Evolutionary conservation across 2,888 invertebrate genomes (phyloP).

Genomic region (Drepana falcataria): DNA sequence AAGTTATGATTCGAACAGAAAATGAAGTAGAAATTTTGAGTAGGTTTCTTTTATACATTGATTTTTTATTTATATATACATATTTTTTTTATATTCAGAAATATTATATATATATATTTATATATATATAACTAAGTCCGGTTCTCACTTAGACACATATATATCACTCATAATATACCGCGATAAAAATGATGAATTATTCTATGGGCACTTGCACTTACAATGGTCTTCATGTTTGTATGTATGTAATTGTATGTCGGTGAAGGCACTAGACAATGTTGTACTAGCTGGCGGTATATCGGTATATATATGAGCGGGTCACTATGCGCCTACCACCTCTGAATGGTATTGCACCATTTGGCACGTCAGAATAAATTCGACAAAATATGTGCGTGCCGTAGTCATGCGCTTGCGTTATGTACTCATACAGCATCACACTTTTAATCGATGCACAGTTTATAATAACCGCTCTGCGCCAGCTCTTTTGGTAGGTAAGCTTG

Average conservation of each 20-base stretch:
- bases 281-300: conserved; percentile 59
- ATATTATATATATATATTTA: too few species aligned
- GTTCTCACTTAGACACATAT: conserved; percentile 11
- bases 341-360: conserved; percentile 64
- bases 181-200: conserved; percentile 4
- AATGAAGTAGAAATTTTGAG: background rate
- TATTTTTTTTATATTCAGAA: too few species aligned
- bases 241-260: conserved; percentile 62
- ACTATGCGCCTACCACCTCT: conserved; percentile 63
- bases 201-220: conserved; percentile 59
- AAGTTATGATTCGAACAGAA: too few species aligned
- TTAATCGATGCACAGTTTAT: conserved; percentile 21
- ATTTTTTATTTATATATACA: too few species aligned
- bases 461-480: conserved; percentile 9
- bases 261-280: conserved; percentile 71
- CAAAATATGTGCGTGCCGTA: conserved; percentile 52
- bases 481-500: background rate
- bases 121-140: conserved; percentile 15
- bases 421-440: conserved; percentile 25
- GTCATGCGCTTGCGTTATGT: conserved; percentile 46
- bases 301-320: conserved; percentile 66
- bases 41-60: too few species aligned
- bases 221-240: conserved; percentile 71
- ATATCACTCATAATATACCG: too few species aligned
- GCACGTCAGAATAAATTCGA: conserved; percentile 60